Evolutionary conservation across 2,888 invertebrate species (phyloP), one percentile per base, ranked within the genome.

Genomic region (Drosophila subquinaria): DNA sequence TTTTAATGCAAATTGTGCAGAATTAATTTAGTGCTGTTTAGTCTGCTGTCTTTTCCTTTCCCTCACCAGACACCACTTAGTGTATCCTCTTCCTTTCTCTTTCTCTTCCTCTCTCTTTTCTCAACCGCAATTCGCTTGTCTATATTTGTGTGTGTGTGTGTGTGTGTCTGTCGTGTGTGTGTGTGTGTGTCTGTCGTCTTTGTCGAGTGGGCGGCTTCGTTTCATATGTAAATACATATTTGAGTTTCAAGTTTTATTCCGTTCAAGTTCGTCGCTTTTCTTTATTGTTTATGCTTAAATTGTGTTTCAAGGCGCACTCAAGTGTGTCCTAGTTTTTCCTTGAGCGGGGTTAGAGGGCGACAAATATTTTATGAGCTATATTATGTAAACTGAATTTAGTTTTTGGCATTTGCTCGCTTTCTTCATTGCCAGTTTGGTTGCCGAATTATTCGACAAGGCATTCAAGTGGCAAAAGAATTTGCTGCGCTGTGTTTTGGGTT

Each of bases 1-100:
- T 88, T 90, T 90, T 82, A 87, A 82, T 88, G 90, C 88, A 88
- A 88, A 89, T 89, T 89, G 88, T 88, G 88, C 90, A 81, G 89
- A 89, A 90, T 85, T 89, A 88, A 89, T 89, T 89, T 90, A 85
- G 77, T 90, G 86, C 81, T 90, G 86, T 85, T 85, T 89, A 85
- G 85, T 82, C 88, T 75, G 71, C 80, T 78, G 72, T 68, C 72
- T 67, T 56, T 20, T 13, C 13, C 27, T 27, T 27, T 27, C n/a
- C 56, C 15, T 10, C 23, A 45, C 11, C 23, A 27, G 43, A n/a
- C 35, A 45, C 56, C 56, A 56, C 55, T 56, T 56, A 43, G 43
- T 20, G 52, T 15, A n/a, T 36, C 13, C 15, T 60, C 45, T 20
- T 11, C 9, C 15, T n/a, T 15, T 33, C 55, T 48, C 15, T n/a